Evolutionary conservation across 2,113 vertebrate species (phyloP).

Genomic region (Apistogramma diplotaenia): DNA sequence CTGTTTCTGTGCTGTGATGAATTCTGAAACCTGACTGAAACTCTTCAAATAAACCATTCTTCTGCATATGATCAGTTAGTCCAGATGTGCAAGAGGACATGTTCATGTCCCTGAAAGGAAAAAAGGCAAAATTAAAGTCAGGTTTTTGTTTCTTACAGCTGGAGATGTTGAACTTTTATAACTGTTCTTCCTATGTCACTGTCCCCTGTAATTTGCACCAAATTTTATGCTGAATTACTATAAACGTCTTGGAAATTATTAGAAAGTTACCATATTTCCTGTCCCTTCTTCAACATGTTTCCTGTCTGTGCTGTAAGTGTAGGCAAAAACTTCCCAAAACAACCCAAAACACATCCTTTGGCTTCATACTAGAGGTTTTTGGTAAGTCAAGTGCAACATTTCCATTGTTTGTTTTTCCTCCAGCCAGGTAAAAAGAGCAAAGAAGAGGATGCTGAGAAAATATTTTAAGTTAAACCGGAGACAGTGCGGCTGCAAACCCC

Average conservation of each 20-base stretch:
- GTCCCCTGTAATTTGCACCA: background rate
- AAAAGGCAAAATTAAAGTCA: background rate
- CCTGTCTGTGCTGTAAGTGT: background rate
- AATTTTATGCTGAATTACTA: background rate
- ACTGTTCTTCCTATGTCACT: background rate
- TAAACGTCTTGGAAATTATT: background rate
- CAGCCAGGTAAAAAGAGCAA: slow-evolving; percentile 43
- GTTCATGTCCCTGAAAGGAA: background rate
- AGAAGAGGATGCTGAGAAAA: slow-evolving; percentile 45
- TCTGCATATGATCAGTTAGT: no score
- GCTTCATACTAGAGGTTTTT: background rate
- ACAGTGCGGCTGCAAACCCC: slow-evolving; percentile 32
- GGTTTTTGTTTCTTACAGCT: background rate
- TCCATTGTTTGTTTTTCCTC: slow-evolving; percentile 42
- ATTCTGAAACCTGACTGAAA: no score
- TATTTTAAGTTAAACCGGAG: slow-evolving; percentile 35
- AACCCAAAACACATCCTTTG: background rate
- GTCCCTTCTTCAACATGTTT: no score
- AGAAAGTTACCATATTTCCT: background rate
- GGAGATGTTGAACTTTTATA: background rate
- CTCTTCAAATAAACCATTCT: no score
- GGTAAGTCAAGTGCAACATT: background rate
- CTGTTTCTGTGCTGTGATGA: no score
- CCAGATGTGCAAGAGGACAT: background rate
- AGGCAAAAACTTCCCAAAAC: background rate